Percentiles rank a stretch among this genome's conserved stretches.
Evolutionary conservation across 2,888 invertebrate species (phyloP).

Genomic region (Hetaerina titia): DNA sequence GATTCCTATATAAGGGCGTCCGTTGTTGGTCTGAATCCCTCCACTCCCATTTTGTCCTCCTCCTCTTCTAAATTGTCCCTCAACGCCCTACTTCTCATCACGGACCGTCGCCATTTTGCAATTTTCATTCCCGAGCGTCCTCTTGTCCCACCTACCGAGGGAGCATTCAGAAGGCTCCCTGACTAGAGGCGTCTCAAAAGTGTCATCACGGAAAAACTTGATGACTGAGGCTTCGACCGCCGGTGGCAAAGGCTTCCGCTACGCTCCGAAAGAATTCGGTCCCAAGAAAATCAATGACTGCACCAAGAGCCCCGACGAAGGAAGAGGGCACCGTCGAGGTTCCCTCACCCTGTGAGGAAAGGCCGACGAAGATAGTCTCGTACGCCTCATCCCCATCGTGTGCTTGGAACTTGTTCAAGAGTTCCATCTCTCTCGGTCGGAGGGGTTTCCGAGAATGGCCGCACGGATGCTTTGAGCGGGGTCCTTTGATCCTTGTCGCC

Average conservation of each 20-base stretch:
- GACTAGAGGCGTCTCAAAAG: neutral
- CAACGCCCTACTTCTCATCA: neutral
- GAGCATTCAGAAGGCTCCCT: neutral
- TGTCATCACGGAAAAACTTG: neutral
- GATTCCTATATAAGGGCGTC: neutral
- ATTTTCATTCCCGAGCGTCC: neutral
- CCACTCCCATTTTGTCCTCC: neutral
- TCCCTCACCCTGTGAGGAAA: too few relatives aligned
- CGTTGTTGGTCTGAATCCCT: constrained; percentile 15
- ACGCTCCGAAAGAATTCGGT: neutral
- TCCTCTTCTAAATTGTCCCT: neutral
- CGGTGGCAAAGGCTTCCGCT: neutral
- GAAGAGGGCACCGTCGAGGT: neutral
- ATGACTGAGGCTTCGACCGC: neutral
- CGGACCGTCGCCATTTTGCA: neutral
- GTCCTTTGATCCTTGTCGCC: neutral
- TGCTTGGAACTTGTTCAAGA: neutral
- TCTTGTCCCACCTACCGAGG: neutral
- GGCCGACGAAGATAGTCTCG: too few relatives aligned
- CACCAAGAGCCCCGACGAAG: neutral
- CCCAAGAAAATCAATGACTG: neutral
- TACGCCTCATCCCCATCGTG: neutral
- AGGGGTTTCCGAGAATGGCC: neutral
- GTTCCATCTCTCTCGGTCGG: neutral
- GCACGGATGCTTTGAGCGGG: too few relatives aligned